phyloP scores from a whole-genome alignment of 2,797 vertebrate genomes.

The Periophthalmus magnuspinnatus region DNA sequence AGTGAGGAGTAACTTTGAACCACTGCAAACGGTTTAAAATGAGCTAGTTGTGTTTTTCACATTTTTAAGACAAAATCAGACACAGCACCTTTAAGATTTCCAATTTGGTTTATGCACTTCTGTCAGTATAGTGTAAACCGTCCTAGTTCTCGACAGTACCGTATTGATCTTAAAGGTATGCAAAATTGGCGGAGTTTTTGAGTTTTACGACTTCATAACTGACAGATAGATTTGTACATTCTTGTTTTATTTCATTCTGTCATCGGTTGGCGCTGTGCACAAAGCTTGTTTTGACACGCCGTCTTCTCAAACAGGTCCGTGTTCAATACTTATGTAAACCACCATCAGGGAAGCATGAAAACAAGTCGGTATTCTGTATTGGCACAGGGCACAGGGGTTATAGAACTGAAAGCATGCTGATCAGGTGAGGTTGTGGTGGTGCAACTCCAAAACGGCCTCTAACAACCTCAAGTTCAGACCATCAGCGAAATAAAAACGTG shows the following conservation, averaged over 20 bases:
- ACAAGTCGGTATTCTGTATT: not conserved
- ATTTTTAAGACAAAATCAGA: too few relatives aligned
- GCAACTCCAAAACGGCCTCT: too few relatives aligned
- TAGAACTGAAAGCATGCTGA: not conserved
- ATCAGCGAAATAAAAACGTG: too few relatives aligned
- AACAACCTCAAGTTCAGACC: too few relatives aligned
- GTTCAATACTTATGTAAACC: not conserved
- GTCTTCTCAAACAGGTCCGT: not conserved
- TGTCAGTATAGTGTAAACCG: not conserved
- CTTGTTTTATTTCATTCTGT: conserved; percentile 11
- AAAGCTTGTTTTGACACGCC: conserved; percentile 2
- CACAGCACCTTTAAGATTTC: not conserved
- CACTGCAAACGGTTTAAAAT: too few relatives aligned
- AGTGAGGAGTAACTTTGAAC: too few relatives aligned
- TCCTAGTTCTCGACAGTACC: not conserved
- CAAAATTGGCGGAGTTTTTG: not conserved
- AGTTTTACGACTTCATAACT: conserved; percentile 2
- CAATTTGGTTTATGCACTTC: too few relatives aligned
- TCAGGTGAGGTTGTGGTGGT: not conserved
- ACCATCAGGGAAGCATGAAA: not conserved
- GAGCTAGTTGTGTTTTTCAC: too few relatives aligned
- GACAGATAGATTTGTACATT: not conserved
- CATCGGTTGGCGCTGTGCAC: not conserved
- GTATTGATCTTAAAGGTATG: not conserved
- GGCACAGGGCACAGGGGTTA: not conserved